These are phyloP conservation scores for Oeneis ivallda DNA, from an alignment of 2,888 invertebrate species.

Conservation along the genomic window DNA sequence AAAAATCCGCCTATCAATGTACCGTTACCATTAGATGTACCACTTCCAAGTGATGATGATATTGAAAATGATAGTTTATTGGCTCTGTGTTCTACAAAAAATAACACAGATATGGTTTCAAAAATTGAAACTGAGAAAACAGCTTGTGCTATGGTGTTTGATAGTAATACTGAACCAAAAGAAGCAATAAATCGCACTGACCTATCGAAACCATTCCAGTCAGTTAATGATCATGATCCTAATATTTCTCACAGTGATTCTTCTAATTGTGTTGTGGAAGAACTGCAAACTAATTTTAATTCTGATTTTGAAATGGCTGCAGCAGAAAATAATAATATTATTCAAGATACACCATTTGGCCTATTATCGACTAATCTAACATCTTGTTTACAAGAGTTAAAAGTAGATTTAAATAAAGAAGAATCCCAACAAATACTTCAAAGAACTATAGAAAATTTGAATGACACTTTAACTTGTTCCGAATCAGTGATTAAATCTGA, in stretches of 20 bases:
- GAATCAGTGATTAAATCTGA: neutral
- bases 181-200: neutral
- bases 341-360: neutral
- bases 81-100: neutral
- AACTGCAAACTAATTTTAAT: neutral
- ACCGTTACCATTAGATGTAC: constrained; percentile 24
- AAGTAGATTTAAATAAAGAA: neutral
- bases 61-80: constrained; percentile 19
- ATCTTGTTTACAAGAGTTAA: neutral
- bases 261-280: neutral
- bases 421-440: neutral
- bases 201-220: neutral
- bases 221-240: neutral
- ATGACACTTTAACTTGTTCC: neutral
- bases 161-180: neutral
- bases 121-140: neutral
- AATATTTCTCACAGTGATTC: neutral
- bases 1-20: neutral
- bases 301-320: neutral
- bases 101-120: neutral
- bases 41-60: constrained; percentile 31
- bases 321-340: neutral
- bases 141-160: neutral
- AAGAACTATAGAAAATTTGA: neutral
- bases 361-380: constrained; percentile 8